These are phyloP conservation scores for Tinea trinotella DNA, from an alignment of 2,888 invertebrate genomes.

Conservation along the genomic window DNA sequence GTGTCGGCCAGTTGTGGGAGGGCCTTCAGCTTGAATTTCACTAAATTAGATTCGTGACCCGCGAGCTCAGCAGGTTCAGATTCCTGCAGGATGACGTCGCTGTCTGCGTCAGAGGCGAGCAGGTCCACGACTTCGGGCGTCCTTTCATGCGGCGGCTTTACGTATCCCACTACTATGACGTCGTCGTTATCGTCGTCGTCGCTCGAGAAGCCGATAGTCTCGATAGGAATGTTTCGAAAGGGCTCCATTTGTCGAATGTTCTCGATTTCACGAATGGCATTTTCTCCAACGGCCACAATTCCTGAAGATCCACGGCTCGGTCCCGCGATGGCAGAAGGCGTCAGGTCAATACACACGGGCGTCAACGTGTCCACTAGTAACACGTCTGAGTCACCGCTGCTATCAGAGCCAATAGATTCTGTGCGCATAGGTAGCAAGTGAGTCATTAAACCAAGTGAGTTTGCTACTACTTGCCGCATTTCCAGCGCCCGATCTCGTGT, in stretches of 20 bases:
- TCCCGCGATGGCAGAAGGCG: no score
- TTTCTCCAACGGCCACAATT: no score
- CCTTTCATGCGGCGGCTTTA: constrained; percentile 76
- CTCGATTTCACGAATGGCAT: constrained; percentile 40
- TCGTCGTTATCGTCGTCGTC: constrained; percentile 67
- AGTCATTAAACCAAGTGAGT: background rate
- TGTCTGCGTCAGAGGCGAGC: constrained; percentile 72
- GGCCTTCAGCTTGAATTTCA: constrained; percentile 34
- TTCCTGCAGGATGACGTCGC: constrained; percentile 58
- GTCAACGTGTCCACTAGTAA: constrained; percentile 35
- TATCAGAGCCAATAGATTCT: constrained; percentile 36
- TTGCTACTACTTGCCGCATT: no score
- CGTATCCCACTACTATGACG: constrained; percentile 75
- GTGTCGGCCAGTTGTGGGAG: background rate
- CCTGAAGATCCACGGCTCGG: constrained; percentile 24
- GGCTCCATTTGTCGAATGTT: no score
- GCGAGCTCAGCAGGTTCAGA: constrained; percentile 26
- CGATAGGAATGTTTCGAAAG: constrained; percentile 38
- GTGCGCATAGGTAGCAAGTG: no score
- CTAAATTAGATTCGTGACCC: constrained; percentile 25
- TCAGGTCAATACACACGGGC: constrained; percentile 27
- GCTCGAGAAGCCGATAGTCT: constrained; percentile 59
- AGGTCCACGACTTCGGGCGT: constrained; percentile 77
- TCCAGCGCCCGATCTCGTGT: constrained; percentile 67
- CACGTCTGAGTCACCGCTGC: constrained; percentile 44